Base-by-base conservation (phyloP, 2,797 vertebrate species). In the Enteromius radiatus region DNA sequence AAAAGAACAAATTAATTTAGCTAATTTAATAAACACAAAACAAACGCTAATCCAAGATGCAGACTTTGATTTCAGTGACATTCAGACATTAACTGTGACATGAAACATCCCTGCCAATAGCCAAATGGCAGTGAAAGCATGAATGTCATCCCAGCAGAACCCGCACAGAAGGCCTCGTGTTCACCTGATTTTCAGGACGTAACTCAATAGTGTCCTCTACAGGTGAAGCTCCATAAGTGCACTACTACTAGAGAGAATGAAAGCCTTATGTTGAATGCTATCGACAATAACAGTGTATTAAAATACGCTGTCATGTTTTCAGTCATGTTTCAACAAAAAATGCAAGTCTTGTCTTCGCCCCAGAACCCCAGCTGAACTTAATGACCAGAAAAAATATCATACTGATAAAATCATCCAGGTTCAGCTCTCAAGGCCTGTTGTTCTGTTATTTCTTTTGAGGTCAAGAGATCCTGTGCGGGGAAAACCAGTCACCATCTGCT, bases 401-500 rank as follows among this genome's bases (percentile, higher is more conserved):
- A 26, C 1, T 15, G 45, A 28, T 12, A 3, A 68, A 43, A 17
- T 79, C 17, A 26, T 9, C 21, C 15, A n/a, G 5, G 9, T 36
- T 36, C 31, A 70, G 70, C 54, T 75, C 70, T 85, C 76, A 61
- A 70, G 36, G 79, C 76, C 80, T 84, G 79, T 70, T 84, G 76
- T 11, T 23, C 76, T 74, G 74, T 86, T 69, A 80, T 80, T 80
- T 61, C 81, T 52, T 67, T n/a, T 80, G 74, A 54, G 69, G 67
- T 78, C 83, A 84, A 84, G 70, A 86, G 83, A 73, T 86, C 69
- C 81, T 31, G 64, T 21, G 74, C 83, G 21, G 79, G 15, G 78
- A 81, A 81, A 84, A 87, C 85, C 88, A 83, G 69, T 84, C 90
- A 84, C 91, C 92, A 92, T 93, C 87, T 94, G 84, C 69, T 79